These are phyloP conservation scores for Catharus fuscescens DNA, from an alignment of 2,113 vertebrate species.

Conservation along the genomic window DNA sequence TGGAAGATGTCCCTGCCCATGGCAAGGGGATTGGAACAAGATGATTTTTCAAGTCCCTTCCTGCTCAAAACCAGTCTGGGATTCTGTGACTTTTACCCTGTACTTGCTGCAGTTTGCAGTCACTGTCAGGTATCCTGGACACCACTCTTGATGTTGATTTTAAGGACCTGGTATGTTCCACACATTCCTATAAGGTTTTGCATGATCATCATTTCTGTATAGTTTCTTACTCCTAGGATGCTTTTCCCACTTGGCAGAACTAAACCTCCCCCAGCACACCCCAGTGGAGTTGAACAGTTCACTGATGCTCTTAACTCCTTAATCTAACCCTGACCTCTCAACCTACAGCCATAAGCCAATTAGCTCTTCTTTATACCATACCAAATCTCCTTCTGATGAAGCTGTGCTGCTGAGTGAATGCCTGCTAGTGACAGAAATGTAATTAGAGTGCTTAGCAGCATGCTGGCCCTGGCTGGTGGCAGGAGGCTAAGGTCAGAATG, in stretches of 20 bases:
- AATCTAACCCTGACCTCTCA: conserved; percentile 42
- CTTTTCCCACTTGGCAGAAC: not conserved
- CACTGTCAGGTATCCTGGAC: not conserved
- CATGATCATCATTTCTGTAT: not conserved
- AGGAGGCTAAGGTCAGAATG: conserved; percentile 4
- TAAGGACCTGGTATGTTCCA: not conserved
- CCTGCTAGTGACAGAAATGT: conserved; percentile 16
- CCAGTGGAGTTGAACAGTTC: not conserved
- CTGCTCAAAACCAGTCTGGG: not conserved
- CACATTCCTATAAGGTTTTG: not conserved
- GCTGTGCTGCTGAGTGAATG: not conserved
- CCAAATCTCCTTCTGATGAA: conserved; percentile 52
- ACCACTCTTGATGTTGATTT: not conserved
- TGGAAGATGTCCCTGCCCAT: not conserved
- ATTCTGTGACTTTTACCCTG: not conserved
- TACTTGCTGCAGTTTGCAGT: not conserved
- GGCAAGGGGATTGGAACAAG: not conserved
- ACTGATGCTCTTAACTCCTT: conserved; percentile 28
- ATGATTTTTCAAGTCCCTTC: not conserved
- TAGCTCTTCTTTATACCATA: conserved; percentile 37
- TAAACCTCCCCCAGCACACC: not conserved
- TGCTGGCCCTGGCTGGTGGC: not conserved
- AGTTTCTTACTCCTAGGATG: not conserved
- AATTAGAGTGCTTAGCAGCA: conserved; percentile 1
- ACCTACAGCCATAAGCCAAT: conserved; percentile 54